These are phyloP conservation scores for Auanema sp. DNA, from an alignment of 2,888 invertebrate genomes.

Conservation along the genomic window DNA sequence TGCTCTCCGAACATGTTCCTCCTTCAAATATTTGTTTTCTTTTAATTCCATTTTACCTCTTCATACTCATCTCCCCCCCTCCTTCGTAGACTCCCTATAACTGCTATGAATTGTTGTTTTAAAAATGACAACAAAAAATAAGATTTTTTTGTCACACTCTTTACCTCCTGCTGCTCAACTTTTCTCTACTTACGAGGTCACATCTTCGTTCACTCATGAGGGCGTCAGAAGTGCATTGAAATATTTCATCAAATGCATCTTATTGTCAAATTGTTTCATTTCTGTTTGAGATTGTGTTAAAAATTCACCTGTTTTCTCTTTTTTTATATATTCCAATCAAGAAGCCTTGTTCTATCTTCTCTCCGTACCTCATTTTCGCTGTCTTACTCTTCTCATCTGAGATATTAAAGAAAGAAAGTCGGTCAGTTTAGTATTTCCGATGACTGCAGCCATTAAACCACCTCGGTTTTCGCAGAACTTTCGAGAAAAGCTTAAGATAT, in stretches of 20 bases:
- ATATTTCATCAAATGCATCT: conserved; percentile 2
- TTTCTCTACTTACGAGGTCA: background rate
- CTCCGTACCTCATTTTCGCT: background rate
- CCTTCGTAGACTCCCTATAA: no score
- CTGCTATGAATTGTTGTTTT: background rate
- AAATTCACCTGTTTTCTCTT: no score
- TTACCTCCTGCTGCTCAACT: background rate
- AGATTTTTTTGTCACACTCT: background rate
- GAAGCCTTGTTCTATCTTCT: background rate
- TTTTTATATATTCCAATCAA: no score
- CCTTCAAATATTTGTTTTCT: no score
- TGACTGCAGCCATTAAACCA: background rate
- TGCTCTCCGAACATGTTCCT: no score
- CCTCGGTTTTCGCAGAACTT: conserved; percentile 12
- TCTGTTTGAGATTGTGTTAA: background rate
- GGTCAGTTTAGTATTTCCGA: no score
- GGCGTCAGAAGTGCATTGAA: background rate
- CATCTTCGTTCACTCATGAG: background rate
- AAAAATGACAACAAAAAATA: background rate
- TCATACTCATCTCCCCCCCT: background rate
- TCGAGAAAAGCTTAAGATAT: conserved; percentile 19
- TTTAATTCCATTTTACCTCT: background rate
- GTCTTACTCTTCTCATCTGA: background rate
- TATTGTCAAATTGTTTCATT: background rate
- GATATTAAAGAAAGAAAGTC: background rate